Conservation (phyloP, 2,888 invertebrate species). For the Cinara cedri region DNA sequence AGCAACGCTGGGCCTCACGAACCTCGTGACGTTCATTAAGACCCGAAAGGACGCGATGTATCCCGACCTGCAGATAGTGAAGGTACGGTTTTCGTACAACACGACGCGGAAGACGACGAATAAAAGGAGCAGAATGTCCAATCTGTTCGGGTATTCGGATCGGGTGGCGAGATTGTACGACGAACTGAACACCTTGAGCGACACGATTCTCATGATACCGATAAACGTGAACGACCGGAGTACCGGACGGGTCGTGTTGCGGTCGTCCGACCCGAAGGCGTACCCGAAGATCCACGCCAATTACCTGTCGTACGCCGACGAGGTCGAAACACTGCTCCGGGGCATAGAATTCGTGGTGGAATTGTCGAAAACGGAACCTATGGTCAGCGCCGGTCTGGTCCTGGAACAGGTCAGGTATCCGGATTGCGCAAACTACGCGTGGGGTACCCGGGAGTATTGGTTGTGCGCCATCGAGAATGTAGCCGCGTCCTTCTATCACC, state of each 20-base stretch:
- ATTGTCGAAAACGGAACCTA: constrained; percentile 26
- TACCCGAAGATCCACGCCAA: constrained; percentile 39
- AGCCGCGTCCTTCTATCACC: constrained; percentile 52
- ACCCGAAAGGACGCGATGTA: constrained; percentile 61
- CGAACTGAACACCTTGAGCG: constrained; percentile 43
- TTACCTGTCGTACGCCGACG: constrained; percentile 34
- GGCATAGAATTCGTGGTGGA: constrained; percentile 60
- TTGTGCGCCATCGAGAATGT: constrained; percentile 39
- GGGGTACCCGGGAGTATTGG: constrained; percentile 42
- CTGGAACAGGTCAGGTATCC: constrained; percentile 4
- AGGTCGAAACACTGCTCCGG: constrained; percentile 20
- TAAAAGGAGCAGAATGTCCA: constrained; percentile 20
- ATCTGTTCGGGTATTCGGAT: constrained; percentile 32
- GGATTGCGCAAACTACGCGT: not conserved
- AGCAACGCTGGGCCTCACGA: constrained; percentile 17
- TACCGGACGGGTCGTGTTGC: constrained; percentile 20
- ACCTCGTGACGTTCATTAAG: constrained; percentile 26
- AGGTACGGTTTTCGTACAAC: constrained; percentile 64
- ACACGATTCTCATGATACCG: constrained; percentile 61
- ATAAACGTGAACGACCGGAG: constrained; percentile 64
- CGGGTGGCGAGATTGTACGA: constrained; percentile 56
- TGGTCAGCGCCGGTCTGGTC: constrained; percentile 17
- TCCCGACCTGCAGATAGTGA: constrained; percentile 69
- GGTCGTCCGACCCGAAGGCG: constrained; percentile 20
- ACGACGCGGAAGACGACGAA: constrained; percentile 58